A percentile compares a stretch with the other conserved stretches of the same genome.
These are phyloP conservation scores for Myotis myotis DNA, from an alignment of 2,797 vertebrate genomes.

Conservation along the genomic window DNA sequence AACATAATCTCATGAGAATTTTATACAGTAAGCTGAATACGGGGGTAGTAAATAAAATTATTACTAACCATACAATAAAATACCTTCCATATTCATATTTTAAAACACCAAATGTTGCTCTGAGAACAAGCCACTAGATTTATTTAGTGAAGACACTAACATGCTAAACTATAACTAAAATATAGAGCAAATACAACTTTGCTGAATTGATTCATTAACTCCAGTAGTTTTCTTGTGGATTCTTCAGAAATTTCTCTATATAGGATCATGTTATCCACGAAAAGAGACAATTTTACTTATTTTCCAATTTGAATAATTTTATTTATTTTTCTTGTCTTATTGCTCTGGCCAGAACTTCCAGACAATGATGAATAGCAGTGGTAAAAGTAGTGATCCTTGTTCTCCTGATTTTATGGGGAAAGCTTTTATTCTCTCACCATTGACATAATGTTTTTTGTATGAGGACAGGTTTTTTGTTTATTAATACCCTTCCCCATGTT, in stretches of 20 bases:
- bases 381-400: background rate
- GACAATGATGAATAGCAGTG: background rate
- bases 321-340: conserved; percentile 47
- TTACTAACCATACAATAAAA: background rate
- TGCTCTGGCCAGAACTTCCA: conserved; percentile 23
- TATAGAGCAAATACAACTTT: background rate
- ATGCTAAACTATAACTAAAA: background rate
- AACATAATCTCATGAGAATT: conserved; percentile 14
- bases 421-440: background rate
- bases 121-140: background rate
- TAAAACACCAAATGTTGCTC: background rate
- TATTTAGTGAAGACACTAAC: background rate
- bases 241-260: background rate
- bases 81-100: background rate
- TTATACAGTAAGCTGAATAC: background rate
- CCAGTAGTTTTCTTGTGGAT: background rate
- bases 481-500: background rate
- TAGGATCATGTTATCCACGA: background rate
- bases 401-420: background rate
- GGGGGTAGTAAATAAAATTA: background rate
- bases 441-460: background rate
- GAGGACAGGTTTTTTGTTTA: background rate
- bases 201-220: background rate
- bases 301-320: background rate
- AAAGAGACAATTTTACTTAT: background rate